Conservation (phyloP, 1,140 invertebrate genomes). For the Drosophila ambigua region DNA sequence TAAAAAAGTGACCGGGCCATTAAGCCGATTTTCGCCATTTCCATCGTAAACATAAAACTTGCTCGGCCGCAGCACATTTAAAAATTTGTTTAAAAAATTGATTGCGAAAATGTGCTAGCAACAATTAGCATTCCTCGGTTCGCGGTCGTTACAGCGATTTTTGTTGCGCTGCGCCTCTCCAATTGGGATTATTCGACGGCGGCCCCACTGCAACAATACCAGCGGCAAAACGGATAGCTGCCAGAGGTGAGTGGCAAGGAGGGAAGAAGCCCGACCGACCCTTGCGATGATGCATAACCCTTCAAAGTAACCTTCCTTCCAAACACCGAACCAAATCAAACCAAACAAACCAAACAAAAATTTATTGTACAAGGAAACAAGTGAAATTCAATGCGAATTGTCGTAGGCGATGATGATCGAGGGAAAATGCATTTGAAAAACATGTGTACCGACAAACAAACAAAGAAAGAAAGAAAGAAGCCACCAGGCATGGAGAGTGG, state of each 20-base stretch:
- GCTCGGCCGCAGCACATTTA: conserved; percentile 46
- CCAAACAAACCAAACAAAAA: conserved; percentile 10
- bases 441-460: conserved; percentile 42
- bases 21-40: conserved; percentile 31
- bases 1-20: conserved; percentile 32
- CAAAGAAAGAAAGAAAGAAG: conserved; percentile 60
- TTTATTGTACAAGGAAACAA: conserved; percentile 34
- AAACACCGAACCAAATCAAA: conserved; percentile 17
- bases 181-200: conserved; percentile 64
- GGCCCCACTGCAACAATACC: conserved; percentile 61
- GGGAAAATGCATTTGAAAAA: conserved; percentile 60
- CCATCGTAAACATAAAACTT: conserved; percentile 53
- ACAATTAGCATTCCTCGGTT: conserved; percentile 48
- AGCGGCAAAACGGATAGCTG: conserved; percentile 82
- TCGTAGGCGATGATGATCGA: conserved; percentile 40
- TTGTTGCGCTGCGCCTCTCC: conserved; percentile 30
- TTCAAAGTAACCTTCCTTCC: conserved; percentile 30
- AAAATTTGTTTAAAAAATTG: conserved; percentile 38
- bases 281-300: conserved; percentile 23
- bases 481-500: conserved; percentile 6
- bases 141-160: conserved; percentile 20
- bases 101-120: conserved; percentile 58
- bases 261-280: conserved; percentile 2
- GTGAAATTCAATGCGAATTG: conserved; percentile 74
- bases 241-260: conserved; percentile 61